Evolutionary conservation across 2,113 vertebrate species (phyloP), one percentile per base, ranked within the genome.

Genomic region (Microcebus ravelobensis): DNA sequence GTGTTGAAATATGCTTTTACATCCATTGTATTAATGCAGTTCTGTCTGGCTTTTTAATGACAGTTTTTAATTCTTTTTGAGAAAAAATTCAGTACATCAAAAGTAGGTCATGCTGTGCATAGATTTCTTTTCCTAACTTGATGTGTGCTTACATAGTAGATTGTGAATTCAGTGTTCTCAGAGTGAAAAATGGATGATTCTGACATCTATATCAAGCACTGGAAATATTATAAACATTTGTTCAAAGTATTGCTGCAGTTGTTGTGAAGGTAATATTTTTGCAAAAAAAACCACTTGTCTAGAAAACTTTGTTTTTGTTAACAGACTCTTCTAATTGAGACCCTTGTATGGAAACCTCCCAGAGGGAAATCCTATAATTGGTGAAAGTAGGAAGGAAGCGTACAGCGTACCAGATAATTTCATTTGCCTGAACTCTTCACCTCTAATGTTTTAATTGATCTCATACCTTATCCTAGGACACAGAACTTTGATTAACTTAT

Each of bases 101-200:
- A 98, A 98, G 83, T 97, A 98, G 98, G 93, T 97, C 97, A 98
- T 42, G 23, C 85, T 93, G 76, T 90, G 87, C 65, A 67, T 55
- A 97, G 50, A 73, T 93, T 97, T 98, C 86, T 84, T 95, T 91
- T 86, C 89, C 57, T 94, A 89, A 70, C 57, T 81, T 96, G 85
- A 81, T 97, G 94, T 96, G 65, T 93, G 59, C 83, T 96, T 96
- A 74, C 55, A 95, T 63, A 77, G 80, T 82, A 95, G 92, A 90
- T 34, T 97, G 82, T 86, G 63, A 96, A 88, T 90, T 95, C 70
- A 94, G 77, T 86, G 48, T 88, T 86, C 71, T 97, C 68, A 74
- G 71, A 96, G 86, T 95, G 73, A 87, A 95, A 97, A 85, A 81
- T 95, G 50, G 34, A 90, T 63, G 50, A 68, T 73, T 86, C n/a